Base-by-base conservation (phyloP, 2,888 invertebrate genomes). In the Cabera pusaria region DNA sequence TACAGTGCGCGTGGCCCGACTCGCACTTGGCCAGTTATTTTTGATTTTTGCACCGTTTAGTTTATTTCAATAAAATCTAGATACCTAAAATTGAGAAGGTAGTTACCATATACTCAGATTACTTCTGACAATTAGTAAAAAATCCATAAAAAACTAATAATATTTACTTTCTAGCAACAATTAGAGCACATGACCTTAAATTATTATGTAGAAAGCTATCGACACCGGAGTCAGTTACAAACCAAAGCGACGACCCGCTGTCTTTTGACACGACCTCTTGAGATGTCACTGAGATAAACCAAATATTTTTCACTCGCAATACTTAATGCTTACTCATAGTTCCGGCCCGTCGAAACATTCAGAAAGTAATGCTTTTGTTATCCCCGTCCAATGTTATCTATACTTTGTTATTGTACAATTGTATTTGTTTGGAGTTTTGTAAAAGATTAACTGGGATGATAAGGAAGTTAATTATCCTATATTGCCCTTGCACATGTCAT, bases 241-340 rank as follows among this genome's bases (percentile, higher is more conserved):
- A 26, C 19, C 29, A 17, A 27, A 19, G 18, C 20, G 19, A 10
- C 23, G 20, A 18, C 37, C 38, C 45, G 29, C 42, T 37, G 41
- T 27, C 47, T 20, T 24, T 33, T 20, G 45, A 45, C 45, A 37
- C 37, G 46, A 45, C 48, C 48, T 44, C 44, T 42, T 25, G 18
- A 49, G 42, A 51, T 56, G 49, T 53, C 49, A 37, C 48, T 35
- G 19, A 17, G 39, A 53, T 49, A 49, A 46, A 18, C 28, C 17
- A 46, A 42, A 46, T 43, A 42, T 43, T 50, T n/a, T 48, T 48
- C 45, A 47, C 45, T 34, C 24, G 14, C 28, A 34, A 36, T 36
- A 32, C 42, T 19, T 26, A 38, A 17, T 34, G 44, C 52, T 50
- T 42, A 44, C 43, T 49, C 48, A 46, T 37, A 40, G 48, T 46